phyloP scores from a whole-genome alignment of 2,113 vertebrate genomes.

The Kryptolebias marmoratus region DNA sequence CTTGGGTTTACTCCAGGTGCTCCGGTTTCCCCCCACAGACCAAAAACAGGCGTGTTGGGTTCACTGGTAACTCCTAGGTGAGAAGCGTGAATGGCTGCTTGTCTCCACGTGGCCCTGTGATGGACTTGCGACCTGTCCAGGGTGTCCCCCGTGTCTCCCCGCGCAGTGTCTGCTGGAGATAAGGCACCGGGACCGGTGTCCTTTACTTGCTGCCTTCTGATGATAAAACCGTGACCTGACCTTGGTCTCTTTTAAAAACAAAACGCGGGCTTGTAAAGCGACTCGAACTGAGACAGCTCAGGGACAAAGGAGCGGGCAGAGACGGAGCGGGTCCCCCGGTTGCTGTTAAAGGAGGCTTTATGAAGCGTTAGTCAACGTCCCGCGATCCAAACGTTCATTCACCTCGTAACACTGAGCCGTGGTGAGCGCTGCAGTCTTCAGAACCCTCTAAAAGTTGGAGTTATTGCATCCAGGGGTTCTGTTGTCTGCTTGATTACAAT shows the following conservation, averaged over 20 bases:
- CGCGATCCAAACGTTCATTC: background rate
- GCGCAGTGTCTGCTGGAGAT: too few species aligned
- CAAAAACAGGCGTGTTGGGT: too few species aligned
- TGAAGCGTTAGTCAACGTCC: slow-evolving; percentile 52
- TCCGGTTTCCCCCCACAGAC: too few species aligned
- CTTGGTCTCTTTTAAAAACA: slow-evolving; percentile 29
- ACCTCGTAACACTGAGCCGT: background rate
- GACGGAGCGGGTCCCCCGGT: slow-evolving; percentile 54
- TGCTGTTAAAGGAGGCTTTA: slow-evolving; percentile 63
- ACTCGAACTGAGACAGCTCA: slow-evolving; percentile 72
- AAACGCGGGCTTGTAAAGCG: slow-evolving; percentile 58
- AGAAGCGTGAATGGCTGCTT: too few species aligned
- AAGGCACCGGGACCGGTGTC: slow-evolving; percentile 4
- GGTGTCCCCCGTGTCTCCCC: too few species aligned
- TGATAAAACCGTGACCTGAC: slow-evolving; percentile 40
- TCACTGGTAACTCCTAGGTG: too few species aligned
- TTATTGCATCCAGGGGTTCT: slow-evolving; percentile 8
- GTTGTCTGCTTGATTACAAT: too few species aligned
- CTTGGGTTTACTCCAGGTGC: too few species aligned
- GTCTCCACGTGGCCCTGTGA: too few species aligned
- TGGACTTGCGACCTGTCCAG: too few species aligned
- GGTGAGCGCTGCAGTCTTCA: slow-evolving; percentile 5
- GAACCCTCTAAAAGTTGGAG: slow-evolving; percentile 1
- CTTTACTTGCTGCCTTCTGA: slow-evolving; percentile 24
- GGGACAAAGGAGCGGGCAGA: slow-evolving; percentile 44